Evolutionary conservation across 2,113 vertebrate genomes (phyloP).

Genomic region (Nestor notabilis): DNA sequence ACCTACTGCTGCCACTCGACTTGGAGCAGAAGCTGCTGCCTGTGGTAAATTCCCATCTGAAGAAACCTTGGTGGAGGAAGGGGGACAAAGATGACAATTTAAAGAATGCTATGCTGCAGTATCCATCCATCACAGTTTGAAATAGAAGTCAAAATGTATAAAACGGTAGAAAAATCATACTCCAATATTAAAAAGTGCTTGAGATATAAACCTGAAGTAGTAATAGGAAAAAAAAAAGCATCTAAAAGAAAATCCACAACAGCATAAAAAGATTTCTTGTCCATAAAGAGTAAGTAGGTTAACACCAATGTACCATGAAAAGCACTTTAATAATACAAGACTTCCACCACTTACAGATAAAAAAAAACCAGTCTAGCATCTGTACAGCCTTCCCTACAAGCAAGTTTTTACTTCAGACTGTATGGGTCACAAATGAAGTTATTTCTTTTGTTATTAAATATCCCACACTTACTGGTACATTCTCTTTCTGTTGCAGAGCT

Average conservation of each 20-base stretch:
- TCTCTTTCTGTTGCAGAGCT: constrained; percentile 94
- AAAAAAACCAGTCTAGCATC: background rate
- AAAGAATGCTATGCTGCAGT: background rate
- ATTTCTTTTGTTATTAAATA: background rate
- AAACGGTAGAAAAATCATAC: background rate
- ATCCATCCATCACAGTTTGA: background rate
- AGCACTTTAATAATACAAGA: constrained; percentile 28
- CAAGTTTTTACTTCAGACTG: background rate
- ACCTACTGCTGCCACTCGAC: constrained; percentile 93
- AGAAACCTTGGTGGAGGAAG: constrained; percentile 72
- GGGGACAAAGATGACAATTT: background rate
- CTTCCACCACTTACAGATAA: background rate
- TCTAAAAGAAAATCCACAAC: rapidly evolving
- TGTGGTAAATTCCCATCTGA: constrained; percentile 80
- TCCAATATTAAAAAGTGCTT: background rate
- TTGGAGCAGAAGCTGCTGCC: constrained; percentile 78
- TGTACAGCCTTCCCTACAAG: background rate
- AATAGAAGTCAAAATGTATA: background rate
- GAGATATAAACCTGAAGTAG: background rate
- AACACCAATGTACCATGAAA: background rate
- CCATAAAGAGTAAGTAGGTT: background rate
- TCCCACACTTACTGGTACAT: constrained; percentile 85
- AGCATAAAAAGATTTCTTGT: background rate
- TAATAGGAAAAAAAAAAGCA: background rate
- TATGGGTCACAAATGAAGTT: background rate